A percentile compares a stretch with the other conserved stretches of the same genome.
phyloP scores from a whole-genome alignment of 2,113 vertebrate genomes.

The Saguinus imperator region DNA sequence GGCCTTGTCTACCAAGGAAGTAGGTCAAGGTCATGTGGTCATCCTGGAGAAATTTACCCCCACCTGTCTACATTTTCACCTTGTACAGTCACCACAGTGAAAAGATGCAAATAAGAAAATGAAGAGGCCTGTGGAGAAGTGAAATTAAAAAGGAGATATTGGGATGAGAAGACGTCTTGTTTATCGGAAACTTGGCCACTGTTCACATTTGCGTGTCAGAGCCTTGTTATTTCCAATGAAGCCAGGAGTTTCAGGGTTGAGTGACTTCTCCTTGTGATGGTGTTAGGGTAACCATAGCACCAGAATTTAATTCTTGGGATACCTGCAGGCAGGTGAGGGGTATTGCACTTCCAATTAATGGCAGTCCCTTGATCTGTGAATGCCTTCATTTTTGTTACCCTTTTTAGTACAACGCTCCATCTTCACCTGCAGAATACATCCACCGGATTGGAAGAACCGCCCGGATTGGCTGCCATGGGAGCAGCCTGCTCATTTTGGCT shows the following conservation, averaged over 20 bases:
- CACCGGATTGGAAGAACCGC: conserved; percentile 96
- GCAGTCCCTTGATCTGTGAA: conserved; percentile 62
- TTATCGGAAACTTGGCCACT: conserved; percentile 82
- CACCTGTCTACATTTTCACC: neutral
- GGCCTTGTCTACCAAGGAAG: conserved; percentile 58
- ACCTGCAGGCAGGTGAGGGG: conserved; percentile 64
- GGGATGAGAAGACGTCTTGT: conserved; percentile 70
- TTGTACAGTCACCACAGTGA: conserved; percentile 13
- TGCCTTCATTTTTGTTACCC: conserved; percentile 67
- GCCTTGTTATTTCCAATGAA: conserved; percentile 66
- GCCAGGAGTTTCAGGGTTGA: conserved; percentile 69
- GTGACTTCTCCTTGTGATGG: conserved; percentile 23
- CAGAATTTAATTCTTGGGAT: conserved; percentile 51
- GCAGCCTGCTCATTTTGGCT: conserved; percentile 94
- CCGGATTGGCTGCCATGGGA: conserved; percentile 92
- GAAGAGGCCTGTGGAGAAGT: conserved; percentile 72
- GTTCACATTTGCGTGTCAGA: conserved; percentile 77
- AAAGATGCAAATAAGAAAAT: conserved; percentile 74
- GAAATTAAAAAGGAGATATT: conserved; percentile 75
- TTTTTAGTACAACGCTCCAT: conserved; percentile 90
- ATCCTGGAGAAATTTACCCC: conserved; percentile 13
- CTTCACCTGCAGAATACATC: conserved; percentile 92
- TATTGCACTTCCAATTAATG: conserved; percentile 79
- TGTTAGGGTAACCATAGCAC: neutral
- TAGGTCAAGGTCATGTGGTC: conserved; percentile 65